Percentiles rank a stretch among this genome's conserved stretches.
phyloP scores from a whole-genome alignment of 1,140 invertebrate genomes.

The Saccostrea echinata region DNA sequence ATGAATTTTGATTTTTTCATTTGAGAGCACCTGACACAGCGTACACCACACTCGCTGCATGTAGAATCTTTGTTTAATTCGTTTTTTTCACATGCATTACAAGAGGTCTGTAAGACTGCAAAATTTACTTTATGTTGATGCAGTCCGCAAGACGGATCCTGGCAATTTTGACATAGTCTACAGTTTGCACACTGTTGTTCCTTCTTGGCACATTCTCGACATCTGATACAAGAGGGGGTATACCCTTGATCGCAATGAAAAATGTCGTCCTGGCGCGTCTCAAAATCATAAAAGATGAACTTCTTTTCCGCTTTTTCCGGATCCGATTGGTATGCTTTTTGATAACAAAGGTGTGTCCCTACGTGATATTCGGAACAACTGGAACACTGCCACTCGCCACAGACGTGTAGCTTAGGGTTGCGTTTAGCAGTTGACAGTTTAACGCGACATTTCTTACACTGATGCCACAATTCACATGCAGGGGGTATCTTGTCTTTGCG shows the following conservation, averaged over 20 bases:
- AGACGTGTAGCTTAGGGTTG: slow-evolving; percentile 34
- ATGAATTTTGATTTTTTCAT: slow-evolving; percentile 30
- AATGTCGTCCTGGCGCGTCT: slow-evolving; percentile 37
- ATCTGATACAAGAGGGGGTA: slow-evolving; percentile 7
- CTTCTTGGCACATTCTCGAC: slow-evolving; percentile 33
- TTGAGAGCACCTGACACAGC: slow-evolving; percentile 47
- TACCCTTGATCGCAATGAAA: slow-evolving; percentile 39
- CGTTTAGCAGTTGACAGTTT: slow-evolving; percentile 41
- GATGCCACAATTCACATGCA: slow-evolving; percentile 40
- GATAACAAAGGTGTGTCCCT: slow-evolving; percentile 48
- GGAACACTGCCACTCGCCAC: slow-evolving; percentile 45
- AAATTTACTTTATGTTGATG: slow-evolving; percentile 26
- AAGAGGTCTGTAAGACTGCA: slow-evolving; percentile 43
- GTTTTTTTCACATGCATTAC: slow-evolving; percentile 29
- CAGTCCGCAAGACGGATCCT: background rate
- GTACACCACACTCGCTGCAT: slow-evolving; percentile 40
- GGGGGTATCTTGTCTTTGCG: slow-evolving; percentile 11
- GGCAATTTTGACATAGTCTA: slow-evolving; percentile 41
- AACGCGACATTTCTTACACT: slow-evolving; percentile 33
- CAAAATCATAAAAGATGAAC: slow-evolving; percentile 50
- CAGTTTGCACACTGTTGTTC: slow-evolving; percentile 39
- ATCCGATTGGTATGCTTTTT: background rate
- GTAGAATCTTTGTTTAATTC: background rate
- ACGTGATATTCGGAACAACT: slow-evolving; percentile 40
- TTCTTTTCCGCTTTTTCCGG: slow-evolving; percentile 19